Evolutionary conservation across 2,113 vertebrate genomes (phyloP).

Genomic region (Calyptommatus sinebrachiatus): DNA sequence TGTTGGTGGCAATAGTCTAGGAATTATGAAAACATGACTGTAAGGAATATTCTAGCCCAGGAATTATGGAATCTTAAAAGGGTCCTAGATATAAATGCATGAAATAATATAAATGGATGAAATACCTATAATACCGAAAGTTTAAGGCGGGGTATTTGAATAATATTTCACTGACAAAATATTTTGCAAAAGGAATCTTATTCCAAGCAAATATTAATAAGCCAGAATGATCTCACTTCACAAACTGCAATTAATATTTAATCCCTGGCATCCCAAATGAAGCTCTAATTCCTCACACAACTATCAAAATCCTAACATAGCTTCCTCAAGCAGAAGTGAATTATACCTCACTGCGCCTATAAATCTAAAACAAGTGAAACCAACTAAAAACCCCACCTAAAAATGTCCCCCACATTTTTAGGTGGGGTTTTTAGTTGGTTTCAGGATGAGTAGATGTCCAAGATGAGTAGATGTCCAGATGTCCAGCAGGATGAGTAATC

Average conservation of each 20-base stretch:
- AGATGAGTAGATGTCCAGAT: too few species aligned
- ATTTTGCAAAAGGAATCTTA: background rate
- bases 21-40: too few species aligned
- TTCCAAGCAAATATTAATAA: background rate
- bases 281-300: background rate
- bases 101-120: too few species aligned
- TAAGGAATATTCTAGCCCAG: too few species aligned
- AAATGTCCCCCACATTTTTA: too few species aligned
- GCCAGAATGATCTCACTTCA: background rate
- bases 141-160: background rate
- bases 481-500: too few species aligned
- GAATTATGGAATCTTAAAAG: too few species aligned
- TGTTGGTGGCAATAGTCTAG: too few species aligned
- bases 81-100: too few species aligned
- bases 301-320: background rate
- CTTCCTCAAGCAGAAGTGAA: background rate
- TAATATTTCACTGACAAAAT: background rate
- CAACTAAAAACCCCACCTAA: background rate
- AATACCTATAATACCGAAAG: background rate
- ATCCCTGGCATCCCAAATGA: too few species aligned
- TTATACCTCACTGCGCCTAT: background rate
- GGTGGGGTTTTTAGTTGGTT: too few species aligned
- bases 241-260: background rate
- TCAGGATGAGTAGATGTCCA: too few species aligned
- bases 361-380: background rate